Conservation (phyloP, 2,113 vertebrate genomes). For the Poeciliopsis occidentalis region DNA sequence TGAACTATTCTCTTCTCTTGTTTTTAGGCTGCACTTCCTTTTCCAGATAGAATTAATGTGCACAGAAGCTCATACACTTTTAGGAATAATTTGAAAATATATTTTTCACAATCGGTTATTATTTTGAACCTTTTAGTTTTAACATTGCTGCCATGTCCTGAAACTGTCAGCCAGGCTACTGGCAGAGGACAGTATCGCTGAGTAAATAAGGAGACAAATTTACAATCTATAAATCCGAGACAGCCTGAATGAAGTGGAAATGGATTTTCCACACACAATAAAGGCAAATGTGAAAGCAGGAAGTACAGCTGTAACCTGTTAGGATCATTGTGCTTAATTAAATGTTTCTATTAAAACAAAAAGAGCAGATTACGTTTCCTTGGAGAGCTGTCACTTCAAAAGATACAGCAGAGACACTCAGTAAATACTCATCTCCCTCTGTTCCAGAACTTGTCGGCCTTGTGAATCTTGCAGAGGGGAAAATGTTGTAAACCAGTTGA, state of each 20-base stretch:
- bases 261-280: constrained; percentile 66
- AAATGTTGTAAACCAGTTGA: constrained; percentile 49
- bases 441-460: not conserved
- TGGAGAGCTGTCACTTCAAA: constrained; percentile 53
- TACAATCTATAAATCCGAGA: constrained; percentile 64
- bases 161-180: constrained; percentile 33
- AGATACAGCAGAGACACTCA: constrained; percentile 32
- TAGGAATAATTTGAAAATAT: constrained; percentile 9
- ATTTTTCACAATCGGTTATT: constrained; percentile 3
- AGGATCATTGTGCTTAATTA: constrained; percentile 70
- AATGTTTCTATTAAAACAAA: constrained; percentile 71
- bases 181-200: constrained; percentile 60
- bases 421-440: constrained; percentile 17
- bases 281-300: constrained; percentile 34
- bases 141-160: constrained; percentile 14
- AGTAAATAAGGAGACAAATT: constrained; percentile 64
- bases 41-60: not conserved
- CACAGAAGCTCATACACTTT: not conserved
- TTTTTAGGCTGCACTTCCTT: not conserved
- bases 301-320: constrained; percentile 63
- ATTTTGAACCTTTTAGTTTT: constrained; percentile 30
- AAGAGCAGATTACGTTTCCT: constrained; percentile 56
- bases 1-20: not conserved
- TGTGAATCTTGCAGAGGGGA: constrained; percentile 48
- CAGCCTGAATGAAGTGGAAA: constrained; percentile 65